These are phyloP conservation scores for Tipula vernalis DNA, from an alignment of 2,888 invertebrate genomes.

Conservation along the genomic window DNA sequence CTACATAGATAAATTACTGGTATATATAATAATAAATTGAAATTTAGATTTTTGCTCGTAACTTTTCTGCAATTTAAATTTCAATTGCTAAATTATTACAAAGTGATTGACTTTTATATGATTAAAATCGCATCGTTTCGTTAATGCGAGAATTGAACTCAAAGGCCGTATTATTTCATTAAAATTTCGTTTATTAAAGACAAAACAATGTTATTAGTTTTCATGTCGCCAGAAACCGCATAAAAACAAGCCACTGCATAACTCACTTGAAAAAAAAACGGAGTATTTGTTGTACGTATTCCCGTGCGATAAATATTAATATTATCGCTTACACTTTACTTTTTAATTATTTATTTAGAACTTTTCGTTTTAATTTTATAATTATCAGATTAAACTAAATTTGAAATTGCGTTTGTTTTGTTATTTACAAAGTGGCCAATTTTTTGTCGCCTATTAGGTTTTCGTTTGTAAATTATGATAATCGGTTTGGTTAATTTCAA, in stretches of 20 bases:
- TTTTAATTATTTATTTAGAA: too few relatives aligned
- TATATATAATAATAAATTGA: neutral
- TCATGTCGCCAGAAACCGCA: neutral
- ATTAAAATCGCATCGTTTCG: neutral
- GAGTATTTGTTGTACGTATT: neutral
- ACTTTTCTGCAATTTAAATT: neutral
- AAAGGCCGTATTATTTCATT: neutral
- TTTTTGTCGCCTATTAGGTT: neutral
- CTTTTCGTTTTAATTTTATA: too few relatives aligned
- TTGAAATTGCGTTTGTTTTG: neutral
- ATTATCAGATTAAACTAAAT: too few relatives aligned
- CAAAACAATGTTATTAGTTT: neutral
- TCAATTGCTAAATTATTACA: neutral
- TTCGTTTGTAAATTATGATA: neutral
- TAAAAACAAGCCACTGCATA: too few relatives aligned
- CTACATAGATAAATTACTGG: too few relatives aligned
- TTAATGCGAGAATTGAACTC: neutral
- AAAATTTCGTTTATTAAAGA: neutral
- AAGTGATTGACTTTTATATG: neutral
- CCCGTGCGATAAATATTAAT: neutral
- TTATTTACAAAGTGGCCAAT: neutral
- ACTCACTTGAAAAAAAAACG: neutral
- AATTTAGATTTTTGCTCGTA: neutral
- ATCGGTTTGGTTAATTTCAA: neutral
- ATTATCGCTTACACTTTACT: too few relatives aligned